These are phyloP conservation scores for Malacosoma neustria DNA, from an alignment of 2,888 invertebrate genomes.

Conservation along the genomic window DNA sequence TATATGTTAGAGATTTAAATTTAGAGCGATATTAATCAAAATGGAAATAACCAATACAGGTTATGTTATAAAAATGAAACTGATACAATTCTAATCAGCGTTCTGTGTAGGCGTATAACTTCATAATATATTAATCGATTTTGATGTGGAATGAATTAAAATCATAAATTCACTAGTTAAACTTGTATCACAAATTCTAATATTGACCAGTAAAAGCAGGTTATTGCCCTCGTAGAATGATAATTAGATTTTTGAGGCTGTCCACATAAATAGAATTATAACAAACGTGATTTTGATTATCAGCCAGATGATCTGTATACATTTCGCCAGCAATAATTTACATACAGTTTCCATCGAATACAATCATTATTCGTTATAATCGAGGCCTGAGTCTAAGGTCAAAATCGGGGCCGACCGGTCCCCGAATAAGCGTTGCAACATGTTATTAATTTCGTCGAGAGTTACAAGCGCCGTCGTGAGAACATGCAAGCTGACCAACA, in stretches of 20 bases:
- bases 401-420: constrained; percentile 50
- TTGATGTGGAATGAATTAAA: constrained; percentile 1
- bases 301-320: constrained; percentile 22
- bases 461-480: constrained; percentile 66
- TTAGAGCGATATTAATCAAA: too few relatives aligned
- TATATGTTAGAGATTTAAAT: too few relatives aligned
- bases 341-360: constrained; percentile 33
- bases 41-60: too few relatives aligned
- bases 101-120: background rate
- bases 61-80: constrained; percentile 4
- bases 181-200: constrained; percentile 3
- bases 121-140: background rate
- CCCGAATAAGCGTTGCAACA: constrained; percentile 21
- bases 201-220: constrained; percentile 15
- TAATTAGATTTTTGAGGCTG: constrained; percentile 31
- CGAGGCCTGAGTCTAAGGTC: constrained; percentile 36
- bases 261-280: constrained; percentile 32
- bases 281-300: constrained; percentile 29
- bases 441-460: constrained; percentile 47
- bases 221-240: constrained; percentile 28
- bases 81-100: background rate
- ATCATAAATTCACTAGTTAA: constrained; percentile 2
- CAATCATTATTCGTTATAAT: constrained; percentile 41
- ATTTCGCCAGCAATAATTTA: constrained; percentile 28
- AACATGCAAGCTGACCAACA: constrained; percentile 37